These are phyloP conservation scores for Anoura caudifer DNA, from an alignment of 2,113 vertebrate genomes.

Conservation along the genomic window DNA sequence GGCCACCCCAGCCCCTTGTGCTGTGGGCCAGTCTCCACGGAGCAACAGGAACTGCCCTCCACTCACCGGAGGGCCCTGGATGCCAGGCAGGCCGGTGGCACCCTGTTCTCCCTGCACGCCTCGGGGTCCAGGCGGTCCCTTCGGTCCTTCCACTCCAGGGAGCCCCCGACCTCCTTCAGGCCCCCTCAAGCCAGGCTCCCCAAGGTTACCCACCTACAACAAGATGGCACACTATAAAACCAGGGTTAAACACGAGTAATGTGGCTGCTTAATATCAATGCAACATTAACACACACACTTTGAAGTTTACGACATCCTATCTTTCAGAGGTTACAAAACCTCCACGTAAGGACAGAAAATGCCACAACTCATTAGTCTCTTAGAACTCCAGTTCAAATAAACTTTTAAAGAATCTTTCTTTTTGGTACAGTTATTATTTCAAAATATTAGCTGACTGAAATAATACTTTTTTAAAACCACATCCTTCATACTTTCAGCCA, in stretches of 20 bases:
- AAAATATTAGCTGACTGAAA: not conserved
- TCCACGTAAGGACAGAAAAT: not conserved
- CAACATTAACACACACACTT: not conserved
- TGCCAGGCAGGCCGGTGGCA: slow-evolving; percentile 88
- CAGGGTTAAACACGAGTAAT: not conserved
- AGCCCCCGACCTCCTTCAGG: slow-evolving; percentile 92
- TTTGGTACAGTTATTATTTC: not conserved
- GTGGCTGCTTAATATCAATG: not conserved
- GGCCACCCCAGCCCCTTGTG: not conserved
- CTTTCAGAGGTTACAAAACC: not conserved
- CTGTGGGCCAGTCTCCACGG: not conserved
- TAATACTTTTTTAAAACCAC: not conserved
- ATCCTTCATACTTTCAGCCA: not conserved
- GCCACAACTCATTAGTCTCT: not conserved
- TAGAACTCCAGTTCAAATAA: not conserved
- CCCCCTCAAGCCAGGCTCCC: slow-evolving; percentile 90
- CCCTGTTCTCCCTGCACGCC: slow-evolving; percentile 96
- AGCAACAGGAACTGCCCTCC: not conserved
- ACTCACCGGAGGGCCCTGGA: slow-evolving; percentile 93
- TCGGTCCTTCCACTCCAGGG: slow-evolving; percentile 91
- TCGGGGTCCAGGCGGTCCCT: slow-evolving; percentile 89
- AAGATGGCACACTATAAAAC: not conserved
- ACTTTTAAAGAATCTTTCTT: not conserved
- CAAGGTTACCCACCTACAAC: slow-evolving; percentile 87
- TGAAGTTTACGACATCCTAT: not conserved